A percentile compares a stretch with the other conserved stretches of the same genome.
Conservation (phyloP, 2,113 vertebrate species). For the Rhombomys opimus region DNA sequence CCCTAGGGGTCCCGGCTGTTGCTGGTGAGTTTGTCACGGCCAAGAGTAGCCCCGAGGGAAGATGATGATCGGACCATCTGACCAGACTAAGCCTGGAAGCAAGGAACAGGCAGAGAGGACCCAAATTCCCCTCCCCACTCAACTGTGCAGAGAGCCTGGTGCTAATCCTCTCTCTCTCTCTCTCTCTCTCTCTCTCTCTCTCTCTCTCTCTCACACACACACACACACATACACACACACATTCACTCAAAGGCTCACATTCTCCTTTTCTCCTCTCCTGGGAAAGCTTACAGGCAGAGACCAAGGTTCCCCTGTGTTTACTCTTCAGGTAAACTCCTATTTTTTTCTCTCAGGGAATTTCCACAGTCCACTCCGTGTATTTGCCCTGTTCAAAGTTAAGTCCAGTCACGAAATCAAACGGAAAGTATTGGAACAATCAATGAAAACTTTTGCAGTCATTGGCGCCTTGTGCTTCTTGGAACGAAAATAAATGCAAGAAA, state of each 20-base stretch:
- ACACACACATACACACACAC: not conserved
- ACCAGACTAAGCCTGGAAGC: not conserved
- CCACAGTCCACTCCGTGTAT: not conserved
- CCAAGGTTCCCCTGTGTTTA: not conserved
- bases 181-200: too few species aligned
- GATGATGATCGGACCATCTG: not conserved
- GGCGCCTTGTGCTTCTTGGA: conserved; percentile 86
- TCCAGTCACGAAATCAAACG: conserved; percentile 87
- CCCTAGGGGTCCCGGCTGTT: not conserved
- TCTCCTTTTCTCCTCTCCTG: rapidly evolving
- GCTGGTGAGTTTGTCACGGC: not conserved
- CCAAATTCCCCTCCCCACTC: not conserved
- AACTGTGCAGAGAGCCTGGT: not conserved
- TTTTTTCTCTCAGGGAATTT: conserved; percentile 28
- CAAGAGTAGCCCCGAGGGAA: not conserved
- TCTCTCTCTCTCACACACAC: too few species aligned
- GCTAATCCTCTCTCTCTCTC: not conserved
- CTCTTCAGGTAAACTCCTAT: not conserved
- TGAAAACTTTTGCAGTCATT: conserved; percentile 84
- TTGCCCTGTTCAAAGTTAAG: conserved; percentile 77
- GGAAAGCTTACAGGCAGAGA: rapidly evolving
- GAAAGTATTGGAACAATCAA: conserved; percentile 84
- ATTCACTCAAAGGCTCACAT: not conserved
- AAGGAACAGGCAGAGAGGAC: not conserved
- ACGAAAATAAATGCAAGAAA: conserved; percentile 88